Evolutionary conservation across 2,113 vertebrate species (phyloP).

Genomic region (Phoenicopterus ruber): DNA sequence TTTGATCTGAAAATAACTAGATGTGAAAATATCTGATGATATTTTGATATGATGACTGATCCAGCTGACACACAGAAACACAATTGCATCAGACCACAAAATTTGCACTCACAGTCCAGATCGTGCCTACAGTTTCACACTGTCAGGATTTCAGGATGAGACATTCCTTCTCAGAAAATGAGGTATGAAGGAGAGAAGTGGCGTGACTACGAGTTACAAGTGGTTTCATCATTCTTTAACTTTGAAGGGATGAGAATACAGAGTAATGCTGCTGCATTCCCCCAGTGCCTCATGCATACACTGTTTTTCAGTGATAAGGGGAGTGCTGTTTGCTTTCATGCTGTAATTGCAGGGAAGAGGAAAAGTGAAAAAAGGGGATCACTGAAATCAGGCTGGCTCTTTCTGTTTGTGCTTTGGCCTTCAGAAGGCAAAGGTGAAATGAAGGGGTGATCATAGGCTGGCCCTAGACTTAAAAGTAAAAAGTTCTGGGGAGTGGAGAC

Average conservation of each 20-base stretch:
- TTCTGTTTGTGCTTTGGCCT: background rate
- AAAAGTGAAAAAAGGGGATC: background rate
- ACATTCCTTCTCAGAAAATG: background rate
- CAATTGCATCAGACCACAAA: background rate
- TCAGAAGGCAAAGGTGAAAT: background rate
- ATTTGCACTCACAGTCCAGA: background rate
- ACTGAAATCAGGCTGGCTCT: background rate
- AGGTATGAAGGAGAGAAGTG: background rate
- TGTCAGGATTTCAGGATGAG: background rate
- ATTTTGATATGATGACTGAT: rapidly evolving
- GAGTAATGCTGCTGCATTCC: background rate
- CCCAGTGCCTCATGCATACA: rapidly evolving
- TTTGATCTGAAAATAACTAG: background rate
- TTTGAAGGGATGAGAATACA: background rate
- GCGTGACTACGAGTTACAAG: background rate
- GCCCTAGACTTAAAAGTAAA: background rate
- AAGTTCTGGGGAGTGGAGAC: background rate
- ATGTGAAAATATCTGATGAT: background rate
- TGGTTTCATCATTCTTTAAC: background rate
- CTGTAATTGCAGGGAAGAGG: background rate
- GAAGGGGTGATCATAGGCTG: background rate
- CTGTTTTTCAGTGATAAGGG: background rate
- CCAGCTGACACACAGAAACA: background rate
- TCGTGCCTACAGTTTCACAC: rapidly evolving
- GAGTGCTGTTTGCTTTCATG: background rate